Evolutionary conservation across 1,140 invertebrate species (phyloP).

Genomic region (Kradibia gibbosae): DNA sequence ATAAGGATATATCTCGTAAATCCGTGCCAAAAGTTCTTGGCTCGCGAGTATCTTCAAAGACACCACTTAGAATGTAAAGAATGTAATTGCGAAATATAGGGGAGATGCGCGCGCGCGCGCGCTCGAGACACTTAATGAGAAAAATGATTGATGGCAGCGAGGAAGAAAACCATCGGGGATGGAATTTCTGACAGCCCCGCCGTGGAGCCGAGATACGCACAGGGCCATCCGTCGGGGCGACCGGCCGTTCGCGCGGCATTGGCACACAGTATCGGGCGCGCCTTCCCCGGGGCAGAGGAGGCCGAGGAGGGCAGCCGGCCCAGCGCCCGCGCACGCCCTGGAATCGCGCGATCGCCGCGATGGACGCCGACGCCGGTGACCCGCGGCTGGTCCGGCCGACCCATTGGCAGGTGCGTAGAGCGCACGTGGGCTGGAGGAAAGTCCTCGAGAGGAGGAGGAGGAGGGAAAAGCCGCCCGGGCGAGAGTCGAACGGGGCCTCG

Average conservation of each 20-base stretch:
- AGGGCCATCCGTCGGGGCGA: neutral
- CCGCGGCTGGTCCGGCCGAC: slow-evolving; percentile 55
- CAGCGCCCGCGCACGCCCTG: slow-evolving; percentile 62
- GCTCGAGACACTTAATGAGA: neutral
- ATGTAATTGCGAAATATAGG: no score
- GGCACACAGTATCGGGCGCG: slow-evolving; percentile 25
- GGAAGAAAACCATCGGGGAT: neutral
- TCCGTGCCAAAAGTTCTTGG: no score
- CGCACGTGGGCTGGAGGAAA: neutral
- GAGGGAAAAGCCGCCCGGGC: neutral
- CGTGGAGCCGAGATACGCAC: no score
- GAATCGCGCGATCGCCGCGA: slow-evolving; percentile 60
- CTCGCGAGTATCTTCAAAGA: no score
- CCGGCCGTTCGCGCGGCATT: slow-evolving; percentile 49
- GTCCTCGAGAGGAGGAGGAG: no score
- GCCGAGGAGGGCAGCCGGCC: slow-evolving; percentile 49
- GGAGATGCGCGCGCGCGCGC: neutral
- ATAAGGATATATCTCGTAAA: no score
- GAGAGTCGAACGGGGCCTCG: neutral
- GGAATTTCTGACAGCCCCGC: slow-evolving; percentile 44
- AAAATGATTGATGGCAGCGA: slow-evolving; percentile 14
- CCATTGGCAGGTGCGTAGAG: slow-evolving; percentile 1
- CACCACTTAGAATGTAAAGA: no score
- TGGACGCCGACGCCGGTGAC: slow-evolving; percentile 52
- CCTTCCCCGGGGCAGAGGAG: slow-evolving; percentile 35